A percentile compares a stretch with the other conserved stretches of the same genome.
Evolutionary conservation across 2,888 invertebrate genomes (phyloP).

Genomic region (Eilema griseolum): DNA sequence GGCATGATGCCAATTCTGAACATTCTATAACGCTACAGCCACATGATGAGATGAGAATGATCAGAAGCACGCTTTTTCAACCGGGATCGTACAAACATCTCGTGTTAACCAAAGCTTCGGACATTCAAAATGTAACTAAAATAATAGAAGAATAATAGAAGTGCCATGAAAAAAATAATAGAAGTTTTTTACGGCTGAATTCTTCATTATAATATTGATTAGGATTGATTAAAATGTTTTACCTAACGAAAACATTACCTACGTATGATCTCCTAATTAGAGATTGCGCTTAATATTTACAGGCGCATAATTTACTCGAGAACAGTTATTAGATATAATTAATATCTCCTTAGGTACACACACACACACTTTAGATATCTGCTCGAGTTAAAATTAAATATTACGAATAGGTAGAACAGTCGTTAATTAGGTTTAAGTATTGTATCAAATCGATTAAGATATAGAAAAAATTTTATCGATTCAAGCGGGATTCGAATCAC

Average conservation of each 20-base stretch:
- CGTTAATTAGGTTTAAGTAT: neutral
- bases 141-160: too few relatives aligned
- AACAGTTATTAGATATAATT: neutral
- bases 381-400: neutral
- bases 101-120: too few relatives aligned
- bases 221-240: neutral
- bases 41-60: conserved; percentile 10
- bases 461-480: too few relatives aligned
- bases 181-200: neutral
- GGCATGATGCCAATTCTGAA: conserved; percentile 35
- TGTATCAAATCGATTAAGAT: too few relatives aligned
- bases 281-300: neutral
- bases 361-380: neutral
- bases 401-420: neutral
- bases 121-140: neutral
- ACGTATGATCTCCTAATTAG: neutral
- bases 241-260: neutral
- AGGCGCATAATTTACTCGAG: neutral
- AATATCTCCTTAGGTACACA: neutral
- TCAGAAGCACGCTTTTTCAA: neutral
- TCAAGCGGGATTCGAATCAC: too few relatives aligned
- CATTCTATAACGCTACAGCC: conserved; percentile 22
- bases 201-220: neutral
- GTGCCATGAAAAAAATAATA: neutral
- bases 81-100: neutral